These are phyloP conservation scores for Listronotus bonariensis DNA, from an alignment of 1,140 invertebrate species.

Conservation along the genomic window DNA sequence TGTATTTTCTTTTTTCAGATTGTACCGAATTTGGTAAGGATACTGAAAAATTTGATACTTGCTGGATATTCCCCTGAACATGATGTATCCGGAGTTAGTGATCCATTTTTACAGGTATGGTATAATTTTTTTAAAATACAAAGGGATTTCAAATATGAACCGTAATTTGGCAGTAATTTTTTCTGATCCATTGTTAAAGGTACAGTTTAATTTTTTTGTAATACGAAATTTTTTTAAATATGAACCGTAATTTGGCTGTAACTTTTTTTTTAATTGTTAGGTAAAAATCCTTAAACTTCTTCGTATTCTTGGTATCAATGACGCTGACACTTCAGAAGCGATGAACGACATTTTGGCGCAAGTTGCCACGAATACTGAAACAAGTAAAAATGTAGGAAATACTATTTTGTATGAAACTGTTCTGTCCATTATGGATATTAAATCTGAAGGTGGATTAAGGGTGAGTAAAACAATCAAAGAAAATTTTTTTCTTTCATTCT, in stretches of 20 bases:
- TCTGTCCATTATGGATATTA: slow-evolving; percentile 97
- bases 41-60: slow-evolving; percentile 96
- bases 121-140: too few species aligned
- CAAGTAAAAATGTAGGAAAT: slow-evolving; percentile 97
- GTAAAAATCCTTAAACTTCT: slow-evolving; percentile 97
- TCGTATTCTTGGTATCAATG: slow-evolving; percentile 93
- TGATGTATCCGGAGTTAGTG: slow-evolving; percentile 98
- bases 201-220: slow-evolving; percentile 24
- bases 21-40: slow-evolving; percentile 96
- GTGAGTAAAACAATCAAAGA: too few species aligned
- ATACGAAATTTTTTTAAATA: too few species aligned
- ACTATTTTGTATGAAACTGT: slow-evolving; percentile 98
- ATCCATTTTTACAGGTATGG: slow-evolving; percentile 96
- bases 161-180: too few species aligned
- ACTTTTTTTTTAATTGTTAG: slow-evolving; percentile 57
- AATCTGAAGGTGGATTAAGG: slow-evolving; percentile 90
- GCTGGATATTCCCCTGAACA: slow-evolving; percentile 99
- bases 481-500: too few species aligned
- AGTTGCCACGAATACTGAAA: slow-evolving; percentile 97
- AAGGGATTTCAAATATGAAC: too few species aligned
- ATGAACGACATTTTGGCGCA: slow-evolving; percentile 99
- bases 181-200: too few species aligned
- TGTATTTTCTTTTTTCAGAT: slow-evolving; percentile 72
- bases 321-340: slow-evolving; percentile 95
- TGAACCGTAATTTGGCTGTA: too few species aligned